These are phyloP conservation scores for Esperia sulphurella DNA, from an alignment of 2,888 invertebrate species.

Conservation along the genomic window DNA sequence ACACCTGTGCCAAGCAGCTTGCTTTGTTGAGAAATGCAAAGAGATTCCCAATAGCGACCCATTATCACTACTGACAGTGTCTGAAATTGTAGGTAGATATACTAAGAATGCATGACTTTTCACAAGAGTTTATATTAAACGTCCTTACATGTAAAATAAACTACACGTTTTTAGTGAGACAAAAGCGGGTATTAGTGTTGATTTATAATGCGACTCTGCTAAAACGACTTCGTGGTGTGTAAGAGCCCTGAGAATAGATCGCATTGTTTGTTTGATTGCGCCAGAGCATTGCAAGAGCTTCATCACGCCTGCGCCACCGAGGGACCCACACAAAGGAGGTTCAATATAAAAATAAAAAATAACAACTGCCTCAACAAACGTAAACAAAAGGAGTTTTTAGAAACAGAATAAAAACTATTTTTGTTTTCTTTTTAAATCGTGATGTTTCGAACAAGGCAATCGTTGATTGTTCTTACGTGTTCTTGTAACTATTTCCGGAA, in stretches of 20 bases:
- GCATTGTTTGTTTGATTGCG: conserved; percentile 5
- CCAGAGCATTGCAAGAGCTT: conserved; percentile 3
- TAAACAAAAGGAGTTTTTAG: not conserved
- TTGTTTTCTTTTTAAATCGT: not conserved
- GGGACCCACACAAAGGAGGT: not conserved
- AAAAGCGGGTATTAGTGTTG: not conserved
- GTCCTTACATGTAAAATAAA: too few species aligned
- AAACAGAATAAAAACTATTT: not conserved
- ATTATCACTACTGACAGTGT: too few species aligned
- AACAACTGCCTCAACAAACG: not conserved
- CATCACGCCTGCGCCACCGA: conserved; percentile 1
- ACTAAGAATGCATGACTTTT: too few species aligned
- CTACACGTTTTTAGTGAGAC: not conserved
- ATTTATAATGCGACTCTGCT: conserved; percentile 2
- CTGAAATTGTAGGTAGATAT: too few species aligned
- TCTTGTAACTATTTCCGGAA: too few species aligned
- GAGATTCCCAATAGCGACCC: too few species aligned
- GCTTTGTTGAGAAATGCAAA: too few species aligned
- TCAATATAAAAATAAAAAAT: not conserved
- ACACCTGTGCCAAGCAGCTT: too few species aligned
- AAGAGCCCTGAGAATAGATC: conserved; percentile 7
- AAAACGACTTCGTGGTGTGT: not conserved
- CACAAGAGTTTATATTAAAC: too few species aligned
- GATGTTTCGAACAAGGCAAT: not conserved
- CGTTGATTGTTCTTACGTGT: too few species aligned